Conservation (phyloP, 1,140 invertebrate genomes). For the Antheraea mylitta region DNA sequence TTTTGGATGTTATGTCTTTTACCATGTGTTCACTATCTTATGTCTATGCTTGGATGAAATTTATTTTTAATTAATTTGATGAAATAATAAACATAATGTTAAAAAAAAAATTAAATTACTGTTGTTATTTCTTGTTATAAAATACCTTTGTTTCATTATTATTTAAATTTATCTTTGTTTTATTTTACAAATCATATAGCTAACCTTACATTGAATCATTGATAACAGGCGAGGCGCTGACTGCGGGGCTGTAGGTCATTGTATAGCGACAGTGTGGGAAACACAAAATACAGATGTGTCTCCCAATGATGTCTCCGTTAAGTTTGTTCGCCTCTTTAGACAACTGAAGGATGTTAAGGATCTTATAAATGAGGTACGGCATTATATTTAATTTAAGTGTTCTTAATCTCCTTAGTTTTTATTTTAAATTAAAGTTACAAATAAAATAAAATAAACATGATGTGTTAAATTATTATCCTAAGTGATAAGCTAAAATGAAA, state of each 20-base stretch:
- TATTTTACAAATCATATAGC: not conserved
- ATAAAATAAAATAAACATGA: too few relatives aligned
- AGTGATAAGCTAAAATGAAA: too few relatives aligned
- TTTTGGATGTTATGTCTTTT: too few relatives aligned
- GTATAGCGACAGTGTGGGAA: constrained; percentile 91
- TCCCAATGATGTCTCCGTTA: constrained; percentile 88
- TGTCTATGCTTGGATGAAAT: too few relatives aligned
- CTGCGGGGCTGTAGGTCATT: constrained; percentile 90
- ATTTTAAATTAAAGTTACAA: too few relatives aligned
- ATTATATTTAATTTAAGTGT: not conserved
- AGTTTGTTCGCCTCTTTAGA: constrained; percentile 82
- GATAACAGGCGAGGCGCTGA: constrained; percentile 57
- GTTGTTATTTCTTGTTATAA: not conserved
- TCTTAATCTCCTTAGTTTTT: not conserved
- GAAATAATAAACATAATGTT: too few relatives aligned
- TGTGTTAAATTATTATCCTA: too few relatives aligned
- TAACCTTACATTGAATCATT: constrained; percentile 6
- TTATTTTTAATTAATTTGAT: too few relatives aligned
- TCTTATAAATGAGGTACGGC: constrained; percentile 61
- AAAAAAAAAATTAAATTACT: too few relatives aligned
- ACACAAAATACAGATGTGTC: constrained; percentile 83
- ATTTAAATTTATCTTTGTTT: not conserved
- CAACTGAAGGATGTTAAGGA: constrained; percentile 66
- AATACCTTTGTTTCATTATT: constrained; percentile 1
- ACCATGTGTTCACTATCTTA: too few relatives aligned